Base-by-base conservation (phyloP, 2,888 invertebrate genomes). In the Euzetes globulus region DNA sequence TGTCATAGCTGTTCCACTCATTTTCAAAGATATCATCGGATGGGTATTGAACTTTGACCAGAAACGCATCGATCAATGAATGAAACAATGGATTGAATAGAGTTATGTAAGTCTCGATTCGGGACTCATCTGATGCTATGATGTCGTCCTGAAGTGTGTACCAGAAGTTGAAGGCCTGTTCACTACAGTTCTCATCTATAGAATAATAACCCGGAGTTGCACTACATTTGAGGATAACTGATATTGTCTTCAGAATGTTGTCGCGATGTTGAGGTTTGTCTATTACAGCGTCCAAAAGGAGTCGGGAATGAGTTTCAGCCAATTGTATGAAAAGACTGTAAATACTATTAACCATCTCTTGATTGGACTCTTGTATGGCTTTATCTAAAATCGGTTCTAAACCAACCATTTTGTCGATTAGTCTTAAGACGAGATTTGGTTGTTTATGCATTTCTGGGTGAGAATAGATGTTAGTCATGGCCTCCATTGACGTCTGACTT, bases 141-240 rank as follows among this genome's bases (percentile, higher is more conserved):
- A 89, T 85, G 80, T 89, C 88, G 80, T 90, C 89, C 88, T 89
- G 94, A 72, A 95, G 83, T 74, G 90, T 88, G 82, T 92, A 95
- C 95, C 95, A 95, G 83, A 94, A 92, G 3, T 91, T 90, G 83
- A 94, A 90, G 0, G 92, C 88, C 77, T 93, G 86, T 76, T 89
- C 90, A 81, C 94, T 94, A 77, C 91, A 88, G 0, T 88, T 89
- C 83, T 95, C 96, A 80, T 95, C 91, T 4, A 90, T 86, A 0
- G 94, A 94, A 84, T 91, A 95, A 78, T 90, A 87, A 0, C 94
- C 94, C 11, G 89, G 88, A 77, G 89, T 87, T 77, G 89, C 89
- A 60, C 92, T 91, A 80, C 92, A 92, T 74, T 88, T 87, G 82
- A 95, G 83, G 76, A 94, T 85, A 74, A 91, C 86, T 77, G 88